Evolutionary conservation across 2,888 invertebrate species (phyloP).

Genomic region (Orgyia antiqua): DNA sequence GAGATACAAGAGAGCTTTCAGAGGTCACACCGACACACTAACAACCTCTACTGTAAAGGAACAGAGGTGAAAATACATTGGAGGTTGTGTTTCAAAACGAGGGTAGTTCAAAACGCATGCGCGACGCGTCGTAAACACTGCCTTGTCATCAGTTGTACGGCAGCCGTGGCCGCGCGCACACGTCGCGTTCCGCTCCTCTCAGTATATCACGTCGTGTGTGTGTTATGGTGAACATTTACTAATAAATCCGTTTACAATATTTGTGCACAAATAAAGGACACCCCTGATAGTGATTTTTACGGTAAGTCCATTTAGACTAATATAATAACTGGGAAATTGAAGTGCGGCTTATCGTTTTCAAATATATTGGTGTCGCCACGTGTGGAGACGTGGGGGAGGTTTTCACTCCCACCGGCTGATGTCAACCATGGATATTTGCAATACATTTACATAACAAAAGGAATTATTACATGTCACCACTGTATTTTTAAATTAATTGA

Average conservation of each 20-base stretch:
- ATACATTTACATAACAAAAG: slow-evolving; percentile 28
- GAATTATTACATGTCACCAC: too few species aligned
- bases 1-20: slow-evolving; percentile 14
- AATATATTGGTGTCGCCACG: slow-evolving; percentile 18
- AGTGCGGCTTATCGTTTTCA: too few species aligned
- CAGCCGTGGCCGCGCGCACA: slow-evolving; percentile 39
- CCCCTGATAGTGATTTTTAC: slow-evolving; percentile 38
- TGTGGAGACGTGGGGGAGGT: slow-evolving; percentile 9
- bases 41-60: slow-evolving; percentile 17
- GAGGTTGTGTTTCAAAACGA: slow-evolving; percentile 14
- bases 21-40: slow-evolving; percentile 13
- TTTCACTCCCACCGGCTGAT: slow-evolving; percentile 2
- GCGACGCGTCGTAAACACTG: slow-evolving; percentile 58
- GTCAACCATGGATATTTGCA: slow-evolving; percentile 15
- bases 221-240: slow-evolving; percentile 42
- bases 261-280: slow-evolving; percentile 32
- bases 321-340: background rate
- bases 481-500: too few species aligned
- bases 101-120: slow-evolving; percentile 58
- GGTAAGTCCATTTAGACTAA: slow-evolving; percentile 31
- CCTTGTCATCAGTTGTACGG: slow-evolving; percentile 47
- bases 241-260: slow-evolving; percentile 24
- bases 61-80: slow-evolving; percentile 21
- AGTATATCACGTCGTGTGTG: slow-evolving; percentile 39
- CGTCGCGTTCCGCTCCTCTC: slow-evolving; percentile 15